Percentiles rank a stretch among this genome's conserved stretches.
phyloP scores from a whole-genome alignment of 2,888 invertebrate species.

The Thalpophila matura region DNA sequence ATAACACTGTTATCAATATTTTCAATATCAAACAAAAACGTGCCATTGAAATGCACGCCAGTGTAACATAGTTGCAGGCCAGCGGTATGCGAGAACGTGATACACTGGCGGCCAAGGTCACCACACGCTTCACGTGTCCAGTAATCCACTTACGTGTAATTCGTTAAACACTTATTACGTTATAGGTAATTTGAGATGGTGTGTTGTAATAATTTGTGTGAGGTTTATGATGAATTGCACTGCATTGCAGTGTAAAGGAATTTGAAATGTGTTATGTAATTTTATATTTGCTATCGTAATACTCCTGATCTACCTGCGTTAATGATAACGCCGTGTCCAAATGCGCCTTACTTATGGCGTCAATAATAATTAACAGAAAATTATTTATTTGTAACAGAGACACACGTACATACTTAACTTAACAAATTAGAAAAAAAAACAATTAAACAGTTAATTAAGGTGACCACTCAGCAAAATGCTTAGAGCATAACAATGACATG shows the following conservation, averaged over 20 bases:
- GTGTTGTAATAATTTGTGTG: constrained; percentile 35
- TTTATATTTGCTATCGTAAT: no score
- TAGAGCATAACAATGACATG: no score
- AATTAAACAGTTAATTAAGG: no score
- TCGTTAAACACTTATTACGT: constrained; percentile 41
- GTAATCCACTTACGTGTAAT: constrained; percentile 59
- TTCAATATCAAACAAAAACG: constrained; percentile 50
- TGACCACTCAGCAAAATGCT: no score
- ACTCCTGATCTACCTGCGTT: no score
- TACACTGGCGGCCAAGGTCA: constrained; percentile 62
- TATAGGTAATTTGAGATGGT: constrained; percentile 30
- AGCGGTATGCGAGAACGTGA: constrained; percentile 57
- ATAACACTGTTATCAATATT: constrained; percentile 49
- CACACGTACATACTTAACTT: no score
- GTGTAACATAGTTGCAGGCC: constrained; percentile 52
- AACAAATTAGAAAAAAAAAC: no score
- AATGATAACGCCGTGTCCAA: no score
- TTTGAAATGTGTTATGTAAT: constrained; percentile 4
- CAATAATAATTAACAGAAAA: no score
- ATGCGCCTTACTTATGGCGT: no score
- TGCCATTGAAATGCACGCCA: constrained; percentile 44
- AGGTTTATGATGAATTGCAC: constrained; percentile 27
- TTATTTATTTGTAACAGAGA: no score
- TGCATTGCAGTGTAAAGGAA: constrained; percentile 17
- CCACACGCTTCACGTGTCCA: constrained; percentile 58